Evolutionary conservation across 1,140 invertebrate genomes (phyloP).

Genomic region (Neodiprion lecontei): DNA sequence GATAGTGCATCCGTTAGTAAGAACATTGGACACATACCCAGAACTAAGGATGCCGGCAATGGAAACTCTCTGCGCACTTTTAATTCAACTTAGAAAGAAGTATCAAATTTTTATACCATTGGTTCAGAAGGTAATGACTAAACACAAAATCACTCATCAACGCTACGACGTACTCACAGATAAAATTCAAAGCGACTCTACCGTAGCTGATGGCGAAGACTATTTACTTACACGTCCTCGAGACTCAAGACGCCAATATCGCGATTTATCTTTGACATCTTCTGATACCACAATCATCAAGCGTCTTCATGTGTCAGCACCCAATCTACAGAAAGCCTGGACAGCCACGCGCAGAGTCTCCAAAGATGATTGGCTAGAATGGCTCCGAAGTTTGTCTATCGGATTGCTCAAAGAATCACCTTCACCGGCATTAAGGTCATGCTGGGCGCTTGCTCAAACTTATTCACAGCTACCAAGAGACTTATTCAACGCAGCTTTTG

Average conservation of each 20-base stretch:
- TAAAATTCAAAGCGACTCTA: conserved; percentile 74
- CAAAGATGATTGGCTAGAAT: conserved; percentile 99
- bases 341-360: conserved; percentile 88
- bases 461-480: conserved; percentile 94
- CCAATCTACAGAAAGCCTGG: conserved; percentile 88
- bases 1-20: conserved; percentile 89
- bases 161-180: conserved; percentile 80
- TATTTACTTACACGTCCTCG: conserved; percentile 64
- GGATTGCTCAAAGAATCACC: conserved; percentile 95
- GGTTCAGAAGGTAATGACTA: conserved; percentile 82
- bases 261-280: conserved; percentile 66
- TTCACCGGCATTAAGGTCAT: conserved; percentile 90
- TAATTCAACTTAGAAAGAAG: conserved; percentile 88
- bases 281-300: conserved; percentile 77
- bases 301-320: conserved; percentile 81
- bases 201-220: conserved; percentile 72
- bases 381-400: conserved; percentile 90
- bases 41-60: conserved; percentile 83
- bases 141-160: conserved; percentile 83
- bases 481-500: conserved; percentile 98
- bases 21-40: conserved; percentile 84
- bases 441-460: conserved; percentile 90
- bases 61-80: conserved; percentile 89
- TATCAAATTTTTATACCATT: conserved; percentile 93
- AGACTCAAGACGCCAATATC: conserved; percentile 64